Conservation (phyloP, 2,113 vertebrate genomes). For the Sebastes fasciatus region DNA sequence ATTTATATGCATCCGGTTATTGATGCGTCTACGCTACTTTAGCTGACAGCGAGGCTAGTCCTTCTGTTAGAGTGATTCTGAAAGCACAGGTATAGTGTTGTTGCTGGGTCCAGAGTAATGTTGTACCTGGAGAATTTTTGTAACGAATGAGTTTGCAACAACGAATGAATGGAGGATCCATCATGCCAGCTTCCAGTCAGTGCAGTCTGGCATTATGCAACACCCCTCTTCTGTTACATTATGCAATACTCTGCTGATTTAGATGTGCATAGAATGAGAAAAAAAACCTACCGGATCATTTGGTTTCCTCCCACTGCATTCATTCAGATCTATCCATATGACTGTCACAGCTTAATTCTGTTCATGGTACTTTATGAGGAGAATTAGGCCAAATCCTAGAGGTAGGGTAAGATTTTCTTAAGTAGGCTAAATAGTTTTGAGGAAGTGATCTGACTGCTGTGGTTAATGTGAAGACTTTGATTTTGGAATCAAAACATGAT, state of each 20-base stretch:
- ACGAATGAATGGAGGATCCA: neutral
- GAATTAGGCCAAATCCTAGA: neutral
- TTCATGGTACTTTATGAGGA: too few species aligned
- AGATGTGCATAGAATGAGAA: conserved; percentile 55
- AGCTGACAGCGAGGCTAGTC: conserved; percentile 81
- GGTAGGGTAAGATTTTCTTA: neutral
- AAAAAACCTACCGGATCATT: neutral
- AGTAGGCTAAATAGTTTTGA: neutral
- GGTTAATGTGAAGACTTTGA: neutral
- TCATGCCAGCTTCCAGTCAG: neutral
- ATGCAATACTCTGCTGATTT: conserved; percentile 53
- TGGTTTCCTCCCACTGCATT: conserved; percentile 10
- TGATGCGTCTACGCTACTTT: conserved; percentile 75
- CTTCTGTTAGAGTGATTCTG: conserved; percentile 78
- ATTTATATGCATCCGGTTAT: conserved; percentile 65
- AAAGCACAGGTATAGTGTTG: conserved; percentile 87
- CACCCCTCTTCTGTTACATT: conserved; percentile 60
- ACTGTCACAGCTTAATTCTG: neutral
- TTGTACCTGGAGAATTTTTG: conserved; percentile 79
- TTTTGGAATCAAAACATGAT: neutral
- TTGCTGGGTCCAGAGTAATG: conserved; percentile 88
- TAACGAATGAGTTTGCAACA: conserved; percentile 33
- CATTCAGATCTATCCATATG: neutral
- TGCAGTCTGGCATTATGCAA: conserved; percentile 68
- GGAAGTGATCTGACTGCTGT: neutral